These are phyloP conservation scores for Dryobates pubescens DNA, from an alignment of 2,797 vertebrate genomes.

Conservation along the genomic window DNA sequence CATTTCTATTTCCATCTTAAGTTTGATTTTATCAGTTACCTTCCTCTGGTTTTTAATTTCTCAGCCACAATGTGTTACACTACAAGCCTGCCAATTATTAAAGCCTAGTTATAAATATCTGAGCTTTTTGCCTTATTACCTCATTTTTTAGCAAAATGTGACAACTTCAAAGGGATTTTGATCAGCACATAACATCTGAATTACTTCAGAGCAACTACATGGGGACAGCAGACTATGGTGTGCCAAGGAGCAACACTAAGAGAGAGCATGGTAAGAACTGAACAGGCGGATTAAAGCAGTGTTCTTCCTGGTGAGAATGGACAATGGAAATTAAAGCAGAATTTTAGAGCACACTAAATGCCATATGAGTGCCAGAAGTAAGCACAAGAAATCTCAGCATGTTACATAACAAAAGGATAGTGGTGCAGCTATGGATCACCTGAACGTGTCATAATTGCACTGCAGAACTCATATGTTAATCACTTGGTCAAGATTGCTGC, in stretches of 20 bases:
- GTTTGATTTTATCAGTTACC: constrained; percentile 12
- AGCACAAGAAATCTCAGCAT: background rate
- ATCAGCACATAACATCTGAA: background rate
- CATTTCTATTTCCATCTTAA: background rate
- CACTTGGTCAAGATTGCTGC: background rate
- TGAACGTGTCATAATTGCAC: background rate
- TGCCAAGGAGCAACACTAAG: background rate
- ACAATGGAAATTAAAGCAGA: background rate
- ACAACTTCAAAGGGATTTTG: background rate
- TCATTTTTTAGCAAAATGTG: background rate
- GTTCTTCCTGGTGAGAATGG: background rate
- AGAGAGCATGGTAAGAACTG: background rate
- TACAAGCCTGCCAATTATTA: background rate
- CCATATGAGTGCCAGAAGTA: background rate
- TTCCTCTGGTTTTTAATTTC: background rate
- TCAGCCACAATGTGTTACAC: background rate
- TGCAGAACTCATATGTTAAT: background rate
- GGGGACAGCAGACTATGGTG: background rate
- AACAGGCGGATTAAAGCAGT: background rate
- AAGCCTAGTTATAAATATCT: background rate
- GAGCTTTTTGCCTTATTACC: background rate
- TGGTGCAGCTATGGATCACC: background rate
- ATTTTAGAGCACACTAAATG: background rate
- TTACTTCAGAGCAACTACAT: background rate
- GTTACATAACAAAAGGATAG: background rate